These are phyloP conservation scores for Spea bombifrons DNA, from an alignment of 2,113 vertebrate genomes.

Conservation along the genomic window DNA sequence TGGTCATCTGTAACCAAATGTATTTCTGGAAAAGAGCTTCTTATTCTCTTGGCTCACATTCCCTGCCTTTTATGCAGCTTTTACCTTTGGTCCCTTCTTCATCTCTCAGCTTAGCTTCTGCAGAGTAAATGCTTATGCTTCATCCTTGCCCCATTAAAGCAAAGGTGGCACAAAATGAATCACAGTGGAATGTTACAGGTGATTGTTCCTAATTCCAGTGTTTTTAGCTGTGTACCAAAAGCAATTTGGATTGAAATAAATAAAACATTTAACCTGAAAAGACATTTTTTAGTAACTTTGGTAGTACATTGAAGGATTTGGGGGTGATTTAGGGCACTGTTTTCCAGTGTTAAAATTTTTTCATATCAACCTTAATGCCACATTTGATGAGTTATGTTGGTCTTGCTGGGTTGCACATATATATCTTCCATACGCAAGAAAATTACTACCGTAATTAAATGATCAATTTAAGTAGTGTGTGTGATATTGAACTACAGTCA, in stretches of 20 bases:
- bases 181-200: conserved; percentile 33
- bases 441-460: conserved; percentile 33
- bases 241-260: conserved; percentile 30
- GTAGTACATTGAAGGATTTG: conserved; percentile 15
- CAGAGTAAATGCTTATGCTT: conserved; percentile 44
- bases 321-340: conserved; percentile 28
- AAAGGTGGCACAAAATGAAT: conserved; percentile 32
- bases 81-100: conserved; percentile 31
- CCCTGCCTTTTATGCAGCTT: conserved; percentile 35
- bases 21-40: conserved; percentile 21
- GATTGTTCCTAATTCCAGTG: conserved; percentile 36
- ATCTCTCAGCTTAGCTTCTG: conserved; percentile 26
- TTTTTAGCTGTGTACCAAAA: conserved; percentile 26
- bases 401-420: conserved; percentile 7
- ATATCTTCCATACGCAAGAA: conserved; percentile 34
- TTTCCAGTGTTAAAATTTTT: conserved; percentile 27
- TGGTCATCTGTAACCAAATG: conserved; percentile 28
- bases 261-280: conserved; percentile 15
- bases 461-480: background rate
- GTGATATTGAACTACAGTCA: background rate
- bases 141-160: conserved; percentile 21
- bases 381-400: conserved; percentile 22
- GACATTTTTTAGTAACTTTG: conserved; percentile 3
- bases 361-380: conserved; percentile 18
- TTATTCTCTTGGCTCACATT: conserved; percentile 38